Evolutionary conservation across 2,888 invertebrate species (phyloP).

Genomic region (Harpalus rubripes): DNA sequence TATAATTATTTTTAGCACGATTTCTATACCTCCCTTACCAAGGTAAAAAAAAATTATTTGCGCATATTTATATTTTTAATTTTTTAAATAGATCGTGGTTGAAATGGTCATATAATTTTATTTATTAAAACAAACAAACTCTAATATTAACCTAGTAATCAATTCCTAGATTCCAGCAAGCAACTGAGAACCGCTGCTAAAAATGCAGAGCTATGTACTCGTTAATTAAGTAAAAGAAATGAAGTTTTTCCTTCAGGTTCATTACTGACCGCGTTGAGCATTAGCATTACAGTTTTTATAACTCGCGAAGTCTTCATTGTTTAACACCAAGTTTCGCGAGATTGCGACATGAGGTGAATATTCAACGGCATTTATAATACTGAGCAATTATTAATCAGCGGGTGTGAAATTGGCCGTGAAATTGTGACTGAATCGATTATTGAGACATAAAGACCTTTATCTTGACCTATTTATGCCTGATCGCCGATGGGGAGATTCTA

Average conservation of each 20-base stretch:
- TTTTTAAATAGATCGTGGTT: neutral
- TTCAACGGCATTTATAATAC: neutral
- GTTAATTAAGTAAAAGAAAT: slow-evolving; percentile 34
- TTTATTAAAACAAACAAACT: neutral
- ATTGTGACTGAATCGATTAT: slow-evolving; percentile 32
- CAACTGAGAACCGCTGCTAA: neutral
- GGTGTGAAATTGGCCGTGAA: slow-evolving; percentile 21
- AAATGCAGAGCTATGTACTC: slow-evolving; percentile 21
- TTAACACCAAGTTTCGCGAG: neutral
- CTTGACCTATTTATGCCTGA: slow-evolving; percentile 46
- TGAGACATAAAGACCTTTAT: slow-evolving; percentile 30
- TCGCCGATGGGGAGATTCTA: slow-evolving; percentile 7
- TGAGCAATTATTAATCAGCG: slow-evolving; percentile 27
- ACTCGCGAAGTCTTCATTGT: neutral
- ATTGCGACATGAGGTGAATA: slow-evolving; percentile 1
- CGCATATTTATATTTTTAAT: no score
- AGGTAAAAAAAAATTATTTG: no score
- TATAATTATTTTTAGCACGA: no score
- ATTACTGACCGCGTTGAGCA: neutral
- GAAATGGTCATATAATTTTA: neutral
- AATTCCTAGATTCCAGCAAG: neutral
- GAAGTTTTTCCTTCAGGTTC: slow-evolving; percentile 11
- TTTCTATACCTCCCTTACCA: no score
- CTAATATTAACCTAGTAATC: neutral
- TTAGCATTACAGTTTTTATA: slow-evolving; percentile 10